Conservation (phyloP, 2,888 invertebrate species). For the Drosophila paracracens region DNA sequence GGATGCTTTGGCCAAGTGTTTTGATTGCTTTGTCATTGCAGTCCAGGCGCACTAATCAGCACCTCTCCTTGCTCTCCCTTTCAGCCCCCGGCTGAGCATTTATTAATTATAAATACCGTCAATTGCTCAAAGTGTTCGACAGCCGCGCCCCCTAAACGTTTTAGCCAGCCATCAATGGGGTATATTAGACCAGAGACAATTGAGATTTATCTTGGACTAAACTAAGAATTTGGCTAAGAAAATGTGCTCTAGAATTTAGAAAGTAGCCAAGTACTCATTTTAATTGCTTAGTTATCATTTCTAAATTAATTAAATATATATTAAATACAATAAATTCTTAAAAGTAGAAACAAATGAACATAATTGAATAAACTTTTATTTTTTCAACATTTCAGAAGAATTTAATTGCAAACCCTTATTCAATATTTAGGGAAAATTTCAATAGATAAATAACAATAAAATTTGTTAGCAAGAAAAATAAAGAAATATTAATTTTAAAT, state of each 20-base stretch:
- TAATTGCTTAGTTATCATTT: background rate
- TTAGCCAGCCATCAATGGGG: background rate
- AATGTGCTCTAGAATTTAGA: background rate
- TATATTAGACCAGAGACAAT: slow-evolving; percentile 6
- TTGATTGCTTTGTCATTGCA: slow-evolving; percentile 78
- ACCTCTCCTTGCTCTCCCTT: slow-evolving; percentile 11
- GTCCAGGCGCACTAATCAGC: slow-evolving; percentile 61
- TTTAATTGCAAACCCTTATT: background rate
- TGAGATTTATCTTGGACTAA: background rate
- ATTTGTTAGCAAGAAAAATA: background rate
- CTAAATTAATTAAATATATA: background rate
- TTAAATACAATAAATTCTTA: background rate
- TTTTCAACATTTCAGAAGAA: background rate
- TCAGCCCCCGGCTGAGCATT: slow-evolving; percentile 31
- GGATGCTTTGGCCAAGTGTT: slow-evolving; percentile 65
- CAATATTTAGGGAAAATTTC: background rate
- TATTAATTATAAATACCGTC: slow-evolving; percentile 79
- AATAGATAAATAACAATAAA: background rate
- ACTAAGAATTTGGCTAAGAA: background rate
- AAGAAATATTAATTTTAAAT: too few relatives aligned
- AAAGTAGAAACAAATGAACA: background rate
- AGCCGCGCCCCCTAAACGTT: slow-evolving; percentile 42
- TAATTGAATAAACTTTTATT: background rate
- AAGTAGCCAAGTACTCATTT: background rate
- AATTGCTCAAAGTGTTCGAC: slow-evolving; percentile 69